Evolutionary conservation across 2,113 vertebrate species (phyloP).

Genomic region (Bujurquina vittata): DNA sequence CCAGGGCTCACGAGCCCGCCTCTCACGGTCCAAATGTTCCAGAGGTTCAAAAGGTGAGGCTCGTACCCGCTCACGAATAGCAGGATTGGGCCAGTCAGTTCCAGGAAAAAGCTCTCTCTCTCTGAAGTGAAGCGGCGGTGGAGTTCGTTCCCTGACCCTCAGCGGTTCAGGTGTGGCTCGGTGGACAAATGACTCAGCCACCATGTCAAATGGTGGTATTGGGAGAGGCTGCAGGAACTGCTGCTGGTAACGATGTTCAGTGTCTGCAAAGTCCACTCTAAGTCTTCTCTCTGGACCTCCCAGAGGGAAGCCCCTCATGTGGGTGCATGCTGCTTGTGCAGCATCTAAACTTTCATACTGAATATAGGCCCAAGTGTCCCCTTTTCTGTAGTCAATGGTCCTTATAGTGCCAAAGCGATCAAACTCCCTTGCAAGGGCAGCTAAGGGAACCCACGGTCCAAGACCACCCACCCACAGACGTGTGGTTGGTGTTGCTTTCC

Average conservation of each 20-base stretch:
- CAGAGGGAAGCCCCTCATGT: slow-evolving; percentile 96
- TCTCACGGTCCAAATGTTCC: slow-evolving; percentile 90
- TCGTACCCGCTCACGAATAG: slow-evolving; percentile 88
- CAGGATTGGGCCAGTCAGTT: slow-evolving; percentile 90
- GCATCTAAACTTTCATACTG: slow-evolving; percentile 98
- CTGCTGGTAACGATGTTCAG: slow-evolving; percentile 94
- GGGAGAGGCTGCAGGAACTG: slow-evolving; percentile 94
- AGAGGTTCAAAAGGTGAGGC: slow-evolving; percentile 89
- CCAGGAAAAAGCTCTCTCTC: slow-evolving; percentile 93
- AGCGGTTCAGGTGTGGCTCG: slow-evolving; percentile 89
- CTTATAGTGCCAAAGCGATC: slow-evolving; percentile 98
- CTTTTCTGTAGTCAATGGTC: slow-evolving; percentile 97
- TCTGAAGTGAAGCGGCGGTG: slow-evolving; percentile 92
- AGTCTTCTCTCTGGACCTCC: slow-evolving; percentile 93
- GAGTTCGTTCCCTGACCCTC: slow-evolving; percentile 91
- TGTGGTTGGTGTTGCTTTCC: slow-evolving; percentile 95
- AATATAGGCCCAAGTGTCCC: slow-evolving; percentile 97
- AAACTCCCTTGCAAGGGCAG: slow-evolving; percentile 94
- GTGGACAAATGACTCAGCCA: slow-evolving; percentile 94
- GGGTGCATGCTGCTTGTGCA: slow-evolving; percentile 93
- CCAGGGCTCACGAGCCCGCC: slow-evolving; percentile 90
- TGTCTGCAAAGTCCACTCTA: slow-evolving; percentile 95
- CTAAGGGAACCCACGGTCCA: slow-evolving; percentile 94
- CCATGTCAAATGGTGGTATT: slow-evolving; percentile 91
- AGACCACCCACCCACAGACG: slow-evolving; percentile 96